These are phyloP conservation scores for Sibirionetta formosa DNA, from an alignment of 2,797 vertebrate species.

Conservation along the genomic window DNA sequence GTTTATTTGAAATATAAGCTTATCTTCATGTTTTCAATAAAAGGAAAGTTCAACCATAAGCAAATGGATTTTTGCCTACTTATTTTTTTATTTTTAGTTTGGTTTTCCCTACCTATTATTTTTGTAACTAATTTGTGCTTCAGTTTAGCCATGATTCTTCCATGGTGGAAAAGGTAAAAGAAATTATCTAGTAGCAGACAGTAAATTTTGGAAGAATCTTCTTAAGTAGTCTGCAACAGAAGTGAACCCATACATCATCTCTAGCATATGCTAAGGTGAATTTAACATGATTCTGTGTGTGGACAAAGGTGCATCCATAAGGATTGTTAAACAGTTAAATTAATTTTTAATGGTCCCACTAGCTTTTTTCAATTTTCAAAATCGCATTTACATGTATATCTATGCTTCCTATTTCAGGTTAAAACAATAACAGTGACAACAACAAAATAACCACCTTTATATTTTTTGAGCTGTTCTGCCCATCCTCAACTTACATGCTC, in stretches of 20 bases:
- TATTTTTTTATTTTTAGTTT: not conserved
- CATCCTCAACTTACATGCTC: not conserved
- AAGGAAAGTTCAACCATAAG: not conserved
- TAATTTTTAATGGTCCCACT: not conserved
- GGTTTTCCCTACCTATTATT: not conserved
- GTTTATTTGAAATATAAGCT: not conserved
- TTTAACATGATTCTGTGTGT: not conserved
- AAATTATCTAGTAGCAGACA: not conserved
- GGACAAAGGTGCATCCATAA: not conserved
- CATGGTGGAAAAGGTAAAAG: not conserved
- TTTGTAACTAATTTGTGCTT: not conserved
- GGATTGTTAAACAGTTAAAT: not conserved
- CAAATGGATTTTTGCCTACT: not conserved
- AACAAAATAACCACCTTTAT: not conserved
- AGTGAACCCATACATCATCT: not conserved
- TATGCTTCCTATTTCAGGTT: not conserved
- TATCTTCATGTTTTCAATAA: not conserved
- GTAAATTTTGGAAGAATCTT: not conserved
- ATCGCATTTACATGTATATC: not conserved
- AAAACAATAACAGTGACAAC: not conserved
- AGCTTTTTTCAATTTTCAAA: not conserved
- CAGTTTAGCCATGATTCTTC: not conserved
- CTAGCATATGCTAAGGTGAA: not conserved
- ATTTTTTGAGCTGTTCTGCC: not conserved
- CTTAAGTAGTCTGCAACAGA: not conserved